Base-by-base conservation (phyloP, 2,797 vertebrate species). In the Podarcis siculus region DNA sequence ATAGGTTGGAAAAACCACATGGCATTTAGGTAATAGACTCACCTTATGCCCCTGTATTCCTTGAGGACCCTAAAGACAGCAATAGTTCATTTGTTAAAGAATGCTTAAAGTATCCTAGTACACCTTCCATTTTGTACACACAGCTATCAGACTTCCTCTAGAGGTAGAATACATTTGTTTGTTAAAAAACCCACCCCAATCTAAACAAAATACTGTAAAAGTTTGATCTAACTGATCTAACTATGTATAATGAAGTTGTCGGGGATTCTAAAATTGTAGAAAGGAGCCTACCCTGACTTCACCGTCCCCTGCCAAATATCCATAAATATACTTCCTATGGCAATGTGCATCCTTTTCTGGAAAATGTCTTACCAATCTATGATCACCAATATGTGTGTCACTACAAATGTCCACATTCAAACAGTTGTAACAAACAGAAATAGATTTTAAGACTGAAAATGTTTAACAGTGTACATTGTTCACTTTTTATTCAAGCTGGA, bases 21-120 rank as follows among this genome's bases (percentile, higher is more conserved):
- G 23, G 5, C 35, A 49, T 69, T 67, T 37, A 66, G 10, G 15
- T 37, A 42, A 35, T 49, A 81, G 19, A 42, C 88, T 89, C 32
- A 89, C 88, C 83, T 86, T 89, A 73, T 49, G 78, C 49, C 88
- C 88, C 49, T 89, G 88, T 76, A 58, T 82, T 39, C 88, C 88
- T 86, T 89, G 61, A 55, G 88, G 88, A 67, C 88, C 88, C 88
- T 89, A 86, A 85, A 71, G 71, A 75, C 1, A 89, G 72, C 71
- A 86, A 82, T n/a, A 27, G 12, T 86, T 82, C 19, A 86, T 58
- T 49, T 86, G 45, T 82, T 69, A 89, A 76, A 76, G 30, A 8
- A 15, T 10, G 5, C 35, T 55, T 67, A 30, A 86, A 78, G 8
- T 83, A 61, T 78, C 27, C 5, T n/a, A 77, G 35, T 35, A 37